These are phyloP conservation scores for Meandrusa payeni DNA, from an alignment of 2,888 invertebrate species.

Conservation along the genomic window DNA sequence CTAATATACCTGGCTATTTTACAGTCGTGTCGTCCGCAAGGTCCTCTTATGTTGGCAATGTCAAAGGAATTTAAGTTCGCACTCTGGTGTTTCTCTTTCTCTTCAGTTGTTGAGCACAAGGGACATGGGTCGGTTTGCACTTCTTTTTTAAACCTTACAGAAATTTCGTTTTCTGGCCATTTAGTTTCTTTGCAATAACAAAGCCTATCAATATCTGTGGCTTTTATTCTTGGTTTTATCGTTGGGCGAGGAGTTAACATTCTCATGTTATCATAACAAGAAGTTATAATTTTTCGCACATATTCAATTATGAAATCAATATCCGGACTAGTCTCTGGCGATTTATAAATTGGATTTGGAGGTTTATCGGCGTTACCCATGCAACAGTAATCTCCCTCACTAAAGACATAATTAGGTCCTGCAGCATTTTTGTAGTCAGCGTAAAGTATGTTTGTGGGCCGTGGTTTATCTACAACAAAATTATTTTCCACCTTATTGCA, in stretches of 20 bases:
- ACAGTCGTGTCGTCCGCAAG: constrained; percentile 68
- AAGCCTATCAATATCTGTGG: constrained; percentile 66
- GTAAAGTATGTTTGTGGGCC: constrained; percentile 43
- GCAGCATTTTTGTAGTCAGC: constrained; percentile 69
- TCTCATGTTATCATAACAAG: constrained; percentile 73
- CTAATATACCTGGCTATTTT: constrained; percentile 65
- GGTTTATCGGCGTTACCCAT: constrained; percentile 62
- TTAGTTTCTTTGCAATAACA: constrained; percentile 65
- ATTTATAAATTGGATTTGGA: constrained; percentile 57
- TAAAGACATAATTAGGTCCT: constrained; percentile 60
- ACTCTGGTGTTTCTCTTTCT: constrained; percentile 34
- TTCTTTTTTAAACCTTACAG: constrained; percentile 59
- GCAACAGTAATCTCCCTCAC: constrained; percentile 65
- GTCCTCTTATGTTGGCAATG: constrained; percentile 66
- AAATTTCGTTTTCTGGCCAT: constrained; percentile 60
- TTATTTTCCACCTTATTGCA: constrained; percentile 56
- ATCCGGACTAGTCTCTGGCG: constrained; percentile 64
- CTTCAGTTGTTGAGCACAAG: constrained; percentile 50
- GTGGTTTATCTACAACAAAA: constrained; percentile 46
- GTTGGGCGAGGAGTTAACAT: constrained; percentile 68
- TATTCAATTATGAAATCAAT: constrained; percentile 66
- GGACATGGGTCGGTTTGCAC: constrained; percentile 58
- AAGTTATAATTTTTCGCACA: constrained; percentile 63
- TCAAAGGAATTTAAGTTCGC: constrained; percentile 48
- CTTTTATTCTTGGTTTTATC: constrained; percentile 61